Evolutionary conservation across 2,113 vertebrate genomes (phyloP), one percentile per base, ranked within the genome.

Genomic region (Hyperoodon ampullatus): DNA sequence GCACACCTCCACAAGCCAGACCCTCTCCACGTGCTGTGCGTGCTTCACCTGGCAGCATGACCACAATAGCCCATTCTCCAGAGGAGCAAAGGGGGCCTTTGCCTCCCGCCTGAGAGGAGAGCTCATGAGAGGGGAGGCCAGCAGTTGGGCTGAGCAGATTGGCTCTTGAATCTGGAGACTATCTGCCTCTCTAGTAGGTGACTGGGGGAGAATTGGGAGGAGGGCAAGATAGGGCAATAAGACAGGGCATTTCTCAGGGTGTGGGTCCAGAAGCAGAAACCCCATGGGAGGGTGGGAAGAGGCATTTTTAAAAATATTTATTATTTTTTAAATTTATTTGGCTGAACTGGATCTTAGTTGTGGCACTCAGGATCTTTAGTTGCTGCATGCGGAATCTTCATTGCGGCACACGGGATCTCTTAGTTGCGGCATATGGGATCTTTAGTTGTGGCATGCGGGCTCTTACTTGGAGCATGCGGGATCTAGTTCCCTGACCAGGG

Each of bases 31-130:
- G 0, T 28, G 35, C 39, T n/a, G 10, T 24, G 2, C 2, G 1
- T 0, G 19, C 18, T 28, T 47, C 19, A 12, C 8, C 13, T 35
- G 23, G 15, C 6, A 1, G 18, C 66, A 12, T 16, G 0, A 0
- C 23, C 19, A 6, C 30, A 6, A 18, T 2, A 6, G 6, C 60
- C 78, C 10, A 0, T 9, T 13, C 35, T 35, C 50, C 9, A 6
- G 63, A n/a, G 5, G 42, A 33, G n/a, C 35, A 71, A 42, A 53
- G 75, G 35, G 44, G 82, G 8, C 33, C 8, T 28, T 44, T 39
- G 55, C 55, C 8, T 39, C 11, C 12, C 47, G 5, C 55, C 18
- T 2, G 8, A 16, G 50, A 35, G 35, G 63, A 85, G 39, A 21
- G 5, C 28, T 33, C 53, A 8, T 9, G 28, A 60, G 26, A 77